Evolutionary conservation across 2,113 vertebrate genomes (phyloP).

Genomic region (Eulemur macaco): DNA sequence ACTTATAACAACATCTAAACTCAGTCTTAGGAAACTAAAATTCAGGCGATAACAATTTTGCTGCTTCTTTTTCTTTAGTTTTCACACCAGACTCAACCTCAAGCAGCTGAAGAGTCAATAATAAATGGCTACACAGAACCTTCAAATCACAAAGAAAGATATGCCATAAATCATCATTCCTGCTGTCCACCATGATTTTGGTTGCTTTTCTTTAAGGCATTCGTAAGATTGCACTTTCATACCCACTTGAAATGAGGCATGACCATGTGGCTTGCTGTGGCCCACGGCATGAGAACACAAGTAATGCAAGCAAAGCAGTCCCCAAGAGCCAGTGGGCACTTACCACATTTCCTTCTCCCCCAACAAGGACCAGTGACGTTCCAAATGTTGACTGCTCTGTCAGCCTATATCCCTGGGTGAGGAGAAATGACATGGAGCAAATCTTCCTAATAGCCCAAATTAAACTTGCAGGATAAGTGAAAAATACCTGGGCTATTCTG

Average conservation of each 20-base stretch:
- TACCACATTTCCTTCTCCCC: neutral
- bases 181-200: neutral
- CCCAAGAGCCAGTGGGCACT: neutral
- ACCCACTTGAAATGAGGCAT: neutral
- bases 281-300: neutral
- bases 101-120: neutral
- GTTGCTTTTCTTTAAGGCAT: neutral
- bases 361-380: neutral
- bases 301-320: neutral
- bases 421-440: neutral
- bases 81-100: conserved; percentile 2
- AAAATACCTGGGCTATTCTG: neutral
- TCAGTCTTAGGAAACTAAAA: neutral
- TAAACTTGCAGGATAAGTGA: neutral
- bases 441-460: neutral
- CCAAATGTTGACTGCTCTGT: neutral
- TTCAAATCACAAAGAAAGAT: neutral
- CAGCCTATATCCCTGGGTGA: neutral
- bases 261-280: neutral
- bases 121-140: neutral
- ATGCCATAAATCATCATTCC: neutral
- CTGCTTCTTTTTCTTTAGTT: neutral
- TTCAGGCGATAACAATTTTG: neutral
- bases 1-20: neutral
- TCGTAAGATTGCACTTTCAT: neutral